Percentiles rank a stretch among this genome's conserved stretches.
Conservation (phyloP, 2,113 vertebrate species). For the Agapornis roseicollis region DNA sequence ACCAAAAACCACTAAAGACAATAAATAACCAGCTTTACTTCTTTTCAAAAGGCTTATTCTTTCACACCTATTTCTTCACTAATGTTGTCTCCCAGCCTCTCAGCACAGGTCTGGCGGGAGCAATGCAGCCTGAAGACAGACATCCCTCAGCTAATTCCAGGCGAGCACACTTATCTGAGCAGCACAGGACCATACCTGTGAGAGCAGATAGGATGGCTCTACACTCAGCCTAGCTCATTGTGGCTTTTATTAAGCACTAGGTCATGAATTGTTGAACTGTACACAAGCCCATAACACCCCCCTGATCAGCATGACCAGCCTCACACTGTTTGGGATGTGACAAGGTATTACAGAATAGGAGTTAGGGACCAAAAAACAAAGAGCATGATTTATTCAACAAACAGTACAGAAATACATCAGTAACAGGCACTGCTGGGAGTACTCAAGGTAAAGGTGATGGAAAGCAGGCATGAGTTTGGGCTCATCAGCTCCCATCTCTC, state of each 20-base stretch:
- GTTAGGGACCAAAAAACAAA: neutral
- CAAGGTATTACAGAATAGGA: neutral
- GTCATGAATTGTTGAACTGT: neutral
- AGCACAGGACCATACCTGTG: neutral
- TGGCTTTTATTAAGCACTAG: neutral
- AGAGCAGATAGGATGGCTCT: neutral
- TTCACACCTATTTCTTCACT: neutral
- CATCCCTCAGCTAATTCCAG: neutral
- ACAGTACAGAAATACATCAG: neutral
- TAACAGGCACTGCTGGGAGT: neutral
- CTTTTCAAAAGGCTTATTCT: neutral
- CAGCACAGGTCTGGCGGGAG: neutral
- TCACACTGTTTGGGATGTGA: neutral
- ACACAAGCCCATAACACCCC: neutral
- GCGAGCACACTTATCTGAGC: neutral
- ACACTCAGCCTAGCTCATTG: neutral
- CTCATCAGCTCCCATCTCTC: neutral
- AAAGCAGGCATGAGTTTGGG: neutral
- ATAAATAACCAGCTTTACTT: neutral
- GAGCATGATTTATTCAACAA: neutral
- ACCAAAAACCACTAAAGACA: neutral
- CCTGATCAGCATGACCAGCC: neutral
- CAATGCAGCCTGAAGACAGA: neutral
- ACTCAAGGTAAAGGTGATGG: neutral
- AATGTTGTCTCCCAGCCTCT: neutral